Percentiles rank a stretch among this genome's conserved stretches.
Conservation (phyloP, 2,113 vertebrate genomes). For the Camelus bactrianus region DNA sequence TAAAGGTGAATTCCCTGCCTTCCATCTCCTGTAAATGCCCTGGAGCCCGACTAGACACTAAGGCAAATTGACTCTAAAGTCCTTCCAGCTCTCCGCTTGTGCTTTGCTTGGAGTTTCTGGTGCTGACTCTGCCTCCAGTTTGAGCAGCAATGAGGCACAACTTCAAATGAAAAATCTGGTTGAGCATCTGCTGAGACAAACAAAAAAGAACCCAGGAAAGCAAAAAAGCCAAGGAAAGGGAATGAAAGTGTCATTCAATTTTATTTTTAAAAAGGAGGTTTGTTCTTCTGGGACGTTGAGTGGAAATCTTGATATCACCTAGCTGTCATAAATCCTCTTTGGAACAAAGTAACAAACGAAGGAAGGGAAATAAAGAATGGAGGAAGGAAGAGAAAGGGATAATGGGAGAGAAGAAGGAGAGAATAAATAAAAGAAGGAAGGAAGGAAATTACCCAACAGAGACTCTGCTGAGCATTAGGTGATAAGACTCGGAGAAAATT, state of each 20-base stretch:
- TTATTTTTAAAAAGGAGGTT: not conserved
- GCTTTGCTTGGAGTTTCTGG: not conserved
- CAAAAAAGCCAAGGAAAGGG: not conserved
- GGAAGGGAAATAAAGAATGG: not conserved
- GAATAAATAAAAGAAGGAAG: not conserved
- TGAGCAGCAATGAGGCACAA: not conserved
- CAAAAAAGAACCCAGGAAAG: not conserved
- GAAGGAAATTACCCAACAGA: not conserved
- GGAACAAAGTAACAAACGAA: not conserved
- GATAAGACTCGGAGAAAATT: not conserved
- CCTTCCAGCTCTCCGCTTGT: not conserved
- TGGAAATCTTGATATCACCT: constrained; percentile 22
- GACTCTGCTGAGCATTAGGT: not conserved
- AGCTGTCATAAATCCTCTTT: not conserved
- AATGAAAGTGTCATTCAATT: constrained; percentile 8
- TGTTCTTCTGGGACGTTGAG: not conserved
- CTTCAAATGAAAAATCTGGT: constrained; percentile 46
- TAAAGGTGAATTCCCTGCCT: not conserved
- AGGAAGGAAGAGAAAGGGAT: not conserved
- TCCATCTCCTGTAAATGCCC: not conserved
- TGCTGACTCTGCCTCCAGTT: not conserved
- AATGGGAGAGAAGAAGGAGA: too few species aligned
- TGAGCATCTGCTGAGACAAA: not conserved
- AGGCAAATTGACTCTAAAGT: not conserved
- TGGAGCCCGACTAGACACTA: not conserved